Base-by-base conservation (phyloP, 1,140 invertebrate species). In the Plectus sambesii region DNA sequence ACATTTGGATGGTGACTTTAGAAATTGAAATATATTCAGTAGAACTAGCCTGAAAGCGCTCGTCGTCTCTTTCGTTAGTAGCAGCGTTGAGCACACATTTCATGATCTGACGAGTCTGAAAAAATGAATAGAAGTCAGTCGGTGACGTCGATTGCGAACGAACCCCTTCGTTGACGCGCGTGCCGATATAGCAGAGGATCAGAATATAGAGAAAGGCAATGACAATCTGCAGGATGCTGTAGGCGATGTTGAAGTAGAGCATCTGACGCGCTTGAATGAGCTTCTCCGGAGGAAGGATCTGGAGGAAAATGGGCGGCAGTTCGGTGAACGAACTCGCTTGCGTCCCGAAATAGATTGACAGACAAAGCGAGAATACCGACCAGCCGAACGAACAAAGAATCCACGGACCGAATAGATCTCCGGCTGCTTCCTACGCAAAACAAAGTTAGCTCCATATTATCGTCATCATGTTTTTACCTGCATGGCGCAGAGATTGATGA, bases 341-440 rank as follows among this genome's bases (percentile, higher is more conserved):
- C 6, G 61, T 62, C 2, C 58, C 45, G 35, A 63, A 63, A 42
- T 63, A 63, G 12, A 63, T 64, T 6, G 61, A 60, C 15, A 63
- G 48, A 50, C 58, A 62, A 1, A 63, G 53, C 1, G 64, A 42
- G 15, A 58, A 17, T 30, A 63, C 36, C 15, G 62, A 65, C 61
- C 61, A 63, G 2, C 58, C 54, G 26, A 63, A 38, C 1, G 61
- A 63, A 23, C 61, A 64, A 6, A 63, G 29, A 25, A 63, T 49
- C 19, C 61, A 56, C 20, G 61, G 61, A 33, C 64, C 64, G 47
- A 63, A 63, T 6, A 64, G 23, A 20, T 60, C 42, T 6, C 61
- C 61, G 20, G 64, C 53, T 1, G 55, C 38, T 49, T 63, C 59
- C 60, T 61, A 38, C n/a, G n/a, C n/a, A n/a, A n/a, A n/a, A n/a